These are phyloP conservation scores for Drosophila santomea DNA, from an alignment of 1,140 invertebrate genomes.

Conservation along the genomic window DNA sequence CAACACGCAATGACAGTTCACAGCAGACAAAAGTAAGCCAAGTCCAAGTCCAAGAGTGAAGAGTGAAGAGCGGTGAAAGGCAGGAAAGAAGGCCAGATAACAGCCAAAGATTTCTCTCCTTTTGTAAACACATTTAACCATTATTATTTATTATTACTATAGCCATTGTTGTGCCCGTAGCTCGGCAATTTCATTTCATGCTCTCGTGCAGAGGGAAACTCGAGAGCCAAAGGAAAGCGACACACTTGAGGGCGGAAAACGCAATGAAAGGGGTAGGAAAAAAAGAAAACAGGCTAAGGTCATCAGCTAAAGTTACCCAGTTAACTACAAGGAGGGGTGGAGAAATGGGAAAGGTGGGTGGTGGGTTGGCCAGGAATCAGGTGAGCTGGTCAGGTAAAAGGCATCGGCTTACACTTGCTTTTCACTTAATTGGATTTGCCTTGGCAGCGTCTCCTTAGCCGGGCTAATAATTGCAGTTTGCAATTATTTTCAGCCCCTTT, in stretches of 20 bases:
- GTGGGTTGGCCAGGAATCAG: background rate
- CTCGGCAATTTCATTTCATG: constrained; percentile 71
- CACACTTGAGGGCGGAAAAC: constrained; percentile 1
- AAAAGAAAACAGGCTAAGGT: constrained; percentile 33
- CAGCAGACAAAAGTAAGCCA: constrained; percentile 57
- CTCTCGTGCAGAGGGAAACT: constrained; percentile 27
- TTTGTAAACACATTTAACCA: constrained; percentile 49
- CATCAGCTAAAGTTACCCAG: constrained; percentile 35
- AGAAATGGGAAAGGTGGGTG: background rate
- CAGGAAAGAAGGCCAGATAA: constrained; percentile 21
- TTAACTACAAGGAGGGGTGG: constrained; percentile 35
- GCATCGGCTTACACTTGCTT: constrained; percentile 78
- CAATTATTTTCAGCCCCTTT: constrained; percentile 65
- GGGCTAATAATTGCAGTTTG: constrained; percentile 80
- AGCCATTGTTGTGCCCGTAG: constrained; percentile 42
- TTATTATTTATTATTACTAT: constrained; percentile 72
- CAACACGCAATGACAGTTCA: constrained; percentile 43
- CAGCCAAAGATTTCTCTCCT: constrained; percentile 39
- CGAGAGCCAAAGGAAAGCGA: constrained; percentile 2
- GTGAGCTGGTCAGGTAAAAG: constrained; percentile 41
- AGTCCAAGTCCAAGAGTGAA: constrained; percentile 40
- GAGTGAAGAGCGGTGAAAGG: constrained; percentile 9
- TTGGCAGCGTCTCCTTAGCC: constrained; percentile 44
- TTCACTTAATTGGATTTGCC: constrained; percentile 82
- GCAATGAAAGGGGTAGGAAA: background rate